Base-by-base conservation (phyloP, 2,888 invertebrate species). In the Phanerotoma sp. region DNA sequence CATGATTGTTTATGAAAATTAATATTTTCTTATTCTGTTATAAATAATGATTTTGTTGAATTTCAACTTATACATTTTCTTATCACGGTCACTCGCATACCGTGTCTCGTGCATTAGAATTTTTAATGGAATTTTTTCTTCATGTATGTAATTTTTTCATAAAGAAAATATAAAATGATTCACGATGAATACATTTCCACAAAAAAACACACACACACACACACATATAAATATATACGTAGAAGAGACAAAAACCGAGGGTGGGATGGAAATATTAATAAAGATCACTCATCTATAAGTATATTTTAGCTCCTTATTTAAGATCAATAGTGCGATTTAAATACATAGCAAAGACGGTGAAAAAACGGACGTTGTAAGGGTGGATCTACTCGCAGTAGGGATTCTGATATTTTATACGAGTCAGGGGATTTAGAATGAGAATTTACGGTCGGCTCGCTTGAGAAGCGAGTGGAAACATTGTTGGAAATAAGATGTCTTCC, bases 401-500 rank as follows among this genome's bases (percentile, higher is more conserved):
- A 54, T 46, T 35, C 42, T 40, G 69, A 65, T 64, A 70, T 73
- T 74, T 74, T 74, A 75, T 75, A 75, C 66, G 74, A 72, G 72
- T 71, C 71, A 70, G 66, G 70, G 56, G 60, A 73, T 74, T 73
- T 67, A 72, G 68, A 74, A 76, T 73, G 74, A 74, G 71, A 67
- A 75, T 77, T 76, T 75, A 77, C 74, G 75, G 72, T 64, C 72
- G 67, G 72, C 63, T 65, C 65, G 68, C 61, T 61, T 51, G 52
- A 54, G 53, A 47, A 53, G 40, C 16, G 37, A 40, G 65, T 61
- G 58, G 64, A 65, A 71, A 76, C 74, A 75, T 74, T 75, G 74
- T 75, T 75, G 74, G 73, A 66, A 75, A 71, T 72, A 71, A 75
- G 75, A 75, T 68, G 66, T 74, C 68, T 69, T 66, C 56, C 52